Base-by-base conservation (phyloP, 2,797 vertebrate species). In the Sebastes cheni region DNA sequence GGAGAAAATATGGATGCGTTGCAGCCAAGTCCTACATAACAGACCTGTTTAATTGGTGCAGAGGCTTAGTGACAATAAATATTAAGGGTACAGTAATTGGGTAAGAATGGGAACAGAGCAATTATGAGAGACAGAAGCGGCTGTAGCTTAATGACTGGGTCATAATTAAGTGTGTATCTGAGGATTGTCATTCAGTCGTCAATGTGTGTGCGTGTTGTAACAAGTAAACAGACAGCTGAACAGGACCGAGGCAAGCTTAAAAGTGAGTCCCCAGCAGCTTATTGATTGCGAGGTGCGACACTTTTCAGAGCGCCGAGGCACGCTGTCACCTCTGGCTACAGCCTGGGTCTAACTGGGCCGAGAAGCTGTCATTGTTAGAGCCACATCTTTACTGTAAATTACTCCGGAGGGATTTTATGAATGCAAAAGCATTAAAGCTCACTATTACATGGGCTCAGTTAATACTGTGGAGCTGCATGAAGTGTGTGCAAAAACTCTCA, bases 31-130 rank as follows among this genome's bases (percentile, higher is more conserved):
- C 62, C 66, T 18, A 16, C 74, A 29, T 71, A 67, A 79, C 60
- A 10, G 52, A 34, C 25, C 22, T 4, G 50, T 77, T 85, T 81
- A 86, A 84, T 79, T 85, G 83, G 75, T 67, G 62, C 71, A 58
- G 56, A 72, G 58, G 67, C 84, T 78, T 46, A 72, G 64, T 20
- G 72, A 75, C 25, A 60, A 27, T 54, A 54, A 83, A 73, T 58
- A 82, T 54, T 10, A 34, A 34, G 39, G 58, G 54, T 67, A n/a
- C 50, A 69, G 65, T 82, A 85, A 84, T 65, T 81, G 72, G 67
- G 8, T 25, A 46, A 77, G 81, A 78, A 80, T 42, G 54, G 39
- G 52, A 64, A 58, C 67, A 72, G 68, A 72, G 64, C 68, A 61
- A 70, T 79, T 66, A 83, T 34, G 30, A 70, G 70, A 39, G 64